These are phyloP conservation scores for Limnephilus marmoratus DNA, from an alignment of 2,888 invertebrate genomes.

Conservation along the genomic window DNA sequence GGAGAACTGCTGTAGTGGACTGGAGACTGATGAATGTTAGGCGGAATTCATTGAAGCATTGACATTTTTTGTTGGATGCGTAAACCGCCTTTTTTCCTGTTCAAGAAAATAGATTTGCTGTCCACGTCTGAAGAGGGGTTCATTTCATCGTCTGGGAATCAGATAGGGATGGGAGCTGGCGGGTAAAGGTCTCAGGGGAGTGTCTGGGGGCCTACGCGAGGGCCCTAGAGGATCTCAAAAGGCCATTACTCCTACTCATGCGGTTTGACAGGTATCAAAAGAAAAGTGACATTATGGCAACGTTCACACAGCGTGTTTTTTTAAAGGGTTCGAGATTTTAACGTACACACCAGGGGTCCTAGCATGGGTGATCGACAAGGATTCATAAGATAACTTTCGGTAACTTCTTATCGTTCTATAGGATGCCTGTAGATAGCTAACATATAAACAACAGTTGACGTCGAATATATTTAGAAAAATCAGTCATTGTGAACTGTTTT, in stretches of 20 bases:
- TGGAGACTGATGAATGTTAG: not conserved
- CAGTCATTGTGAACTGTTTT: no score
- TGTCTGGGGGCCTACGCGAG: not conserved
- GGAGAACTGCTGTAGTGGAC: not conserved
- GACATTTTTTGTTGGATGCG: not conserved
- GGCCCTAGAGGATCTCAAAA: not conserved
- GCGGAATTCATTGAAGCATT: not conserved
- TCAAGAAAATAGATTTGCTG: not conserved
- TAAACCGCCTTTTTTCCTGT: not conserved
- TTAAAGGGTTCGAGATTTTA: no score
- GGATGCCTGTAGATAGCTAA: no score
- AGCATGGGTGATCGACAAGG: no score
- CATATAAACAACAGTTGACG: no score
- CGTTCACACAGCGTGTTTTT: no score
- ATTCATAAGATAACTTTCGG: no score
- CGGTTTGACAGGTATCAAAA: not conserved
- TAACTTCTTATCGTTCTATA: no score
- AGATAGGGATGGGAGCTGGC: not conserved
- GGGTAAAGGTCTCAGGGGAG: not conserved
- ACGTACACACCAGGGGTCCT: no score
- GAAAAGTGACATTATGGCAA: not conserved
- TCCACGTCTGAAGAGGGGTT: not conserved
- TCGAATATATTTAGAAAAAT: no score
- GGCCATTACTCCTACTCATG: not conserved
- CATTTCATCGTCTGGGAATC: not conserved